Conservation (phyloP, 2,113 vertebrate genomes). For the Malaclemys terrapin region DNA sequence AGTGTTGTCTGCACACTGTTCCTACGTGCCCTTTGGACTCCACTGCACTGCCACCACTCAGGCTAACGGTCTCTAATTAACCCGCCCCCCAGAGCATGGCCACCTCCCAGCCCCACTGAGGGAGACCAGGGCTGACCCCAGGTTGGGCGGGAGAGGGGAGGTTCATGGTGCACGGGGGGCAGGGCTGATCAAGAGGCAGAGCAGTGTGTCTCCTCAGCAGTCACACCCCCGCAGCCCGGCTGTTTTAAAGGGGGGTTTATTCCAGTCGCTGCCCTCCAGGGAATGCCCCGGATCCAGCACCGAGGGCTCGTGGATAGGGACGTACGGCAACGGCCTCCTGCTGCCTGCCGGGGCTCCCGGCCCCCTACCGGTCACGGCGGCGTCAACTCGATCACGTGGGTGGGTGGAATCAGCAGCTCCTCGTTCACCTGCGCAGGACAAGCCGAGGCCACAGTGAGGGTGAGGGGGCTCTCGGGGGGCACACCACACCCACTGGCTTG, state of each 20-base stretch:
- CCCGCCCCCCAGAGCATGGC: background rate
- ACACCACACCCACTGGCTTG: background rate
- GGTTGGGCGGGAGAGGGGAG: background rate
- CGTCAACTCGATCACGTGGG: slow-evolving; percentile 60
- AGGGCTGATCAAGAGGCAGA: background rate
- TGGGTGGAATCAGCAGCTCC: slow-evolving; percentile 77
- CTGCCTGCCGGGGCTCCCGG: background rate
- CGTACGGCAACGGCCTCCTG: background rate
- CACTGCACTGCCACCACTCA: background rate
- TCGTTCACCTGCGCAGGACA: slow-evolving; percentile 74
- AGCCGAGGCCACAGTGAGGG: background rate
- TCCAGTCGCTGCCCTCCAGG: background rate
- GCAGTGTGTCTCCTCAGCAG: background rate
- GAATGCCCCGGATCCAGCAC: background rate
- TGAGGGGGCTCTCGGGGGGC: background rate
- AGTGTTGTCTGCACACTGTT: background rate
- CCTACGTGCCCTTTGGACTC: background rate
- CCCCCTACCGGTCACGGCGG: background rate
- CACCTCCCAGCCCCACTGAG: too few species aligned
- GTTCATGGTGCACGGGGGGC: too few species aligned
- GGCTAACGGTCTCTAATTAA: slow-evolving; percentile 1
- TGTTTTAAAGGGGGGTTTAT: background rate
- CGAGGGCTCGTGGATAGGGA: background rate
- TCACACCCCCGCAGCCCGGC: background rate
- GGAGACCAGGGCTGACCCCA: too few species aligned